Conservation (phyloP, 2,888 invertebrate species). For the Synergus itoensis region DNA sequence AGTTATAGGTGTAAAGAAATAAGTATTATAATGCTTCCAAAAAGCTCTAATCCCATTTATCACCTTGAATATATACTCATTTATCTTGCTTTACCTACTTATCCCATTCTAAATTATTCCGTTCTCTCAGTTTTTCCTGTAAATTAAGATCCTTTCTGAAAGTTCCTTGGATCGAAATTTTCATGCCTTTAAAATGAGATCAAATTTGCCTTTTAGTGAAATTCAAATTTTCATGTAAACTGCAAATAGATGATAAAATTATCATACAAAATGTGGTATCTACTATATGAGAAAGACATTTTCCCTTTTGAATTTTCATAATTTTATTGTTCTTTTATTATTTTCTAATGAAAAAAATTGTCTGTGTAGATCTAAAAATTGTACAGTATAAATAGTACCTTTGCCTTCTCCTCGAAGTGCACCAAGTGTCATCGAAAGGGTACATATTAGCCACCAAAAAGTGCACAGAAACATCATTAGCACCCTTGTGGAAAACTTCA, state of each 20-base stretch:
- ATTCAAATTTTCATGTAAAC: slow-evolving; percentile 27
- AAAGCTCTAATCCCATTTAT: slow-evolving; percentile 4
- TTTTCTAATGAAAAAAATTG: neutral
- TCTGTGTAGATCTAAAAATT: neutral
- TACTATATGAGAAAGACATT: neutral
- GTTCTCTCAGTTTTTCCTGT: neutral
- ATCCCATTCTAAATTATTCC: slow-evolving; percentile 26
- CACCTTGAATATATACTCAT: neutral
- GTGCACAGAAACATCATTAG: slow-evolving; percentile 70
- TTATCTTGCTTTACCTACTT: slow-evolving; percentile 17
- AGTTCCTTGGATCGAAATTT: slow-evolving; percentile 11
- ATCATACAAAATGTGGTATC: neutral
- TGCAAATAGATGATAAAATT: neutral
- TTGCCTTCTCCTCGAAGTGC: slow-evolving; percentile 73
- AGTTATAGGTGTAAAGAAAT: neutral
- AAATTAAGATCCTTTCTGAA: slow-evolving; percentile 12
- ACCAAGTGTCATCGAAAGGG: slow-evolving; percentile 69
- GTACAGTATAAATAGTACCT: slow-evolving; percentile 61
- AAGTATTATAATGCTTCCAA: neutral
- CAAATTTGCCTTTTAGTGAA: neutral
- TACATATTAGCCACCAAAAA: slow-evolving; percentile 72
- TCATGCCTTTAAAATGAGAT: slow-evolving; percentile 18
- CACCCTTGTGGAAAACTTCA: slow-evolving; percentile 23
- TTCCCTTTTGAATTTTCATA: too few relatives aligned
- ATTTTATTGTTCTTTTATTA: neutral